These are phyloP conservation scores for Scophthalmus maximus DNA, from an alignment of 2,113 vertebrate species.

Conservation along the genomic window DNA sequence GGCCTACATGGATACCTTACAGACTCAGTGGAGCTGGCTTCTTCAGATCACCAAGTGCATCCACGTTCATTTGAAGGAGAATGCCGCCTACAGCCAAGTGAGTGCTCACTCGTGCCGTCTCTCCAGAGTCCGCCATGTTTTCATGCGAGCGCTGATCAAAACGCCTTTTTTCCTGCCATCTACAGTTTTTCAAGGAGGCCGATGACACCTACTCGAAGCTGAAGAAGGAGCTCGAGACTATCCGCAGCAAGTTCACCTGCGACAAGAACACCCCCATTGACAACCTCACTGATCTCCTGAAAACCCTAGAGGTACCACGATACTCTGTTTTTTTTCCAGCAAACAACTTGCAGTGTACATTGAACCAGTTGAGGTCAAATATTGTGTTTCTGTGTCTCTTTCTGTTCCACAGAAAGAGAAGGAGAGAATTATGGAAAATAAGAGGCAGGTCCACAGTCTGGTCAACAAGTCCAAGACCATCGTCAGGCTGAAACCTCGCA, in stretches of 20 bases:
- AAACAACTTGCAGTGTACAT: background rate
- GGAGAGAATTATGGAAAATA: conserved; percentile 92
- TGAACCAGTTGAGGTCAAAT: background rate
- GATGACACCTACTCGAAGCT: conserved; percentile 89
- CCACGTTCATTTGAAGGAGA: conserved; percentile 94
- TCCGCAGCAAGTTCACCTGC: conserved; percentile 89
- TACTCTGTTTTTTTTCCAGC: too few relatives aligned
- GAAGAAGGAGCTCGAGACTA: conserved; percentile 87
- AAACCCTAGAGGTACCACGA: conserved; percentile 89
- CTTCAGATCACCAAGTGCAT: conserved; percentile 99
- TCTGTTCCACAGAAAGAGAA: conserved; percentile 90
- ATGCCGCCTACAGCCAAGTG: conserved; percentile 95
- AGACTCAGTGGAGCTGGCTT: conserved; percentile 99
- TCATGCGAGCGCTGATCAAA: conserved; percentile 1
- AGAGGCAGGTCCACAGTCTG: conserved; percentile 93
- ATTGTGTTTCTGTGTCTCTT: conserved; percentile 14
- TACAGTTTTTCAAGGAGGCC: conserved; percentile 96
- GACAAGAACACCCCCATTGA: conserved; percentile 90
- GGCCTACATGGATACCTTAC: conserved; percentile 98
- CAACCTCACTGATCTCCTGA: conserved; percentile 88
- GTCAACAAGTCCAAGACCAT: conserved; percentile 94
- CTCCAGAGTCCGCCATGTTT: too few relatives aligned
- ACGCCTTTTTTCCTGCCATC: background rate
- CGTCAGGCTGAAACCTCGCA: conserved; percentile 93
- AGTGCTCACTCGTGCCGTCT: conserved; percentile 1